Evolutionary conservation across 2,113 vertebrate genomes (phyloP).

Genomic region (Rhegmatorhina hoffmannsi): DNA sequence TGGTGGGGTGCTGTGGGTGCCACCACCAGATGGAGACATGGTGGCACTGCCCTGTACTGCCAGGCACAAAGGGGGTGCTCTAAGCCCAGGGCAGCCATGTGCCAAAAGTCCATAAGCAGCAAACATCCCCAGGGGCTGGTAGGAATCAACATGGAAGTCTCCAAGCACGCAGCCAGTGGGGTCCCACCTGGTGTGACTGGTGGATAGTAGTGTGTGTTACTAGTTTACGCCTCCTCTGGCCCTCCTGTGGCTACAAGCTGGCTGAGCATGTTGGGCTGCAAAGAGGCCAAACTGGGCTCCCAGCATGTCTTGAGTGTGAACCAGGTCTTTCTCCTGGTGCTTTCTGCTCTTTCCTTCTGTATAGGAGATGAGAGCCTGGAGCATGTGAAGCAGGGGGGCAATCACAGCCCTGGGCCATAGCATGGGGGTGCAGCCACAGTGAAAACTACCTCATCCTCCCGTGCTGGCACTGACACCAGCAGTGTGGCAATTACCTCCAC

Average conservation of each 20-base stretch:
- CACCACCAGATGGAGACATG: neutral
- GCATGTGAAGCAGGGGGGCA: neutral
- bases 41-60: neutral
- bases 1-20: neutral
- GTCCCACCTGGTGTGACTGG: neutral
- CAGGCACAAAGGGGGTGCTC: neutral
- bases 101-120: neutral
- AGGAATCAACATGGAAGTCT: neutral
- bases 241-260: neutral
- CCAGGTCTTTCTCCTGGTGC: neutral
- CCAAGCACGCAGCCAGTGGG: neutral
- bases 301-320: neutral
- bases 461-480: accelerated
- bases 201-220: neutral
- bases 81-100: neutral
- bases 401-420: accelerated
- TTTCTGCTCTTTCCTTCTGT: neutral
- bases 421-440: accelerated
- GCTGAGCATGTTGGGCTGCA: neutral
- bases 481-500: slow-evolving; percentile 81
- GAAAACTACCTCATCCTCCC: accelerated
- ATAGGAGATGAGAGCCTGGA: accelerated
- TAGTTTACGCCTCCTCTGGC: neutral
- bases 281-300: neutral
- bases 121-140: neutral